These are phyloP conservation scores for Odontomyia ornata DNA, from an alignment of 2,888 invertebrate species.

Conservation along the genomic window DNA sequence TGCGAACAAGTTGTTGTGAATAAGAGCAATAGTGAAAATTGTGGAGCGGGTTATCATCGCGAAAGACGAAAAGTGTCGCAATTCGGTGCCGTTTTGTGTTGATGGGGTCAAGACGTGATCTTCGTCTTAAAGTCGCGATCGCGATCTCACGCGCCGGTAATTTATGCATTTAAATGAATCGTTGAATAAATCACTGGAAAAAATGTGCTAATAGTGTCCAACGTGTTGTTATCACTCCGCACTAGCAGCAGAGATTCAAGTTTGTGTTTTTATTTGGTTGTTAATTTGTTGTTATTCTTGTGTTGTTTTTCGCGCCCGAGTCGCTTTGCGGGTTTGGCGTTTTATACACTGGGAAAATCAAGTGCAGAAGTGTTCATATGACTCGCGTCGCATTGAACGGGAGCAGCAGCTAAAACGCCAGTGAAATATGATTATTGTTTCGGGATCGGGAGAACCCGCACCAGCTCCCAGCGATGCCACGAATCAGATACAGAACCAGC, in stretches of 20 bases:
- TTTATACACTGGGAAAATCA: neutral
- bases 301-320: neutral
- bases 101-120: neutral
- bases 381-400: neutral
- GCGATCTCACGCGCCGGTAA: neutral
- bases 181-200: too few relatives aligned
- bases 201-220: conserved; percentile 42
- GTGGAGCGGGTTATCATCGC: conserved; percentile 13
- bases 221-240: conserved; percentile 18
- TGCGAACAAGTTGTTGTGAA: conserved; percentile 34
- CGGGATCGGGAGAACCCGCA: conserved; percentile 35
- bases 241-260: neutral
- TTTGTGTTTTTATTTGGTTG: conserved; percentile 28
- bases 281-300: conserved; percentile 29
- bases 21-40: conserved; percentile 37
- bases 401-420: neutral
- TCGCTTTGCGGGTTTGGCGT: neutral
- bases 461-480: conserved; percentile 2
- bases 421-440: conserved; percentile 39
- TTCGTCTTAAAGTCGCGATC: conserved; percentile 17
- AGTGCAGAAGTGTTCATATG: neutral
- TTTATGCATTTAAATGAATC: neutral
- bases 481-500: conserved; percentile 19
- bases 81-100: neutral
- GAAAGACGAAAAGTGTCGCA: conserved; percentile 21